Conservation (phyloP, 2,797 vertebrate genomes). For the Anas acuta region DNA sequence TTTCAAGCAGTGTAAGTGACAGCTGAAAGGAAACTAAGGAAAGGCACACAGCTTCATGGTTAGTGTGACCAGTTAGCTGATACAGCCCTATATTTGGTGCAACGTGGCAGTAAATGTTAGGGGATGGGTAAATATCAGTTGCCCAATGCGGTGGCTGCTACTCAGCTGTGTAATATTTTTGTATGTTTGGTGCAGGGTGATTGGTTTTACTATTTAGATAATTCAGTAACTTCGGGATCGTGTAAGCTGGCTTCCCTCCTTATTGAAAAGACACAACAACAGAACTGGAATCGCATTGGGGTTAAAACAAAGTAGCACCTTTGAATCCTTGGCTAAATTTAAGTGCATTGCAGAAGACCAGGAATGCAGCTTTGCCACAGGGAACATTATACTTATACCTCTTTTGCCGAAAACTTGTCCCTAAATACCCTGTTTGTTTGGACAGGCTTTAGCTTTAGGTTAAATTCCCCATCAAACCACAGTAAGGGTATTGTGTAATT, state of each 20-base stretch:
- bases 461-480: conserved; percentile 51
- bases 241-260: not conserved
- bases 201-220: not conserved
- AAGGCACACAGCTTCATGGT: not conserved
- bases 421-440: conserved; percentile 38
- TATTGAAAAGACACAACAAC: not conserved
- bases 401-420: conserved; percentile 36
- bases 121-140: not conserved
- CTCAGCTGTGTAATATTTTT: not conserved
- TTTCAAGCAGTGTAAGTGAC: not conserved
- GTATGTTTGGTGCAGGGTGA: not conserved
- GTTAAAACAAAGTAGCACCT: conserved; percentile 34
- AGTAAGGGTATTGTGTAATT: conserved; percentile 67
- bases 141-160: not conserved
- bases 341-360: not conserved
- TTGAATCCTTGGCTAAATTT: conserved; percentile 29
- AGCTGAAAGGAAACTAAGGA: not conserved
- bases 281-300: not conserved
- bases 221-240: not conserved
- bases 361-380: conserved; percentile 42
- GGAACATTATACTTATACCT: not conserved
- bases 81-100: not conserved
- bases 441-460: conserved; percentile 53
- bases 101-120: not conserved
- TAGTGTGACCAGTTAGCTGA: not conserved